Conservation (phyloP, 2,888 invertebrate genomes). For the Pammene fasciana region DNA sequence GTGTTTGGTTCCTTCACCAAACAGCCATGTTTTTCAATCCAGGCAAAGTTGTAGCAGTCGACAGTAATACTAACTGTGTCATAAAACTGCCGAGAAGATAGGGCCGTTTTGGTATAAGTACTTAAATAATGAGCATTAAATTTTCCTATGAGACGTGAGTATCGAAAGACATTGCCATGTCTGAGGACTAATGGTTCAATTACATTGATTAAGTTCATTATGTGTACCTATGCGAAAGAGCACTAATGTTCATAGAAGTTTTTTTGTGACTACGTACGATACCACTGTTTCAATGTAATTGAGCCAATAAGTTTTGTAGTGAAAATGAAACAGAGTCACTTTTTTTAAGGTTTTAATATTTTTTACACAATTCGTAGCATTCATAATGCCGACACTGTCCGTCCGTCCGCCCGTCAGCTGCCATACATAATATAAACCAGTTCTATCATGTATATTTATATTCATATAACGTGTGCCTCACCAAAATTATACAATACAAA, state of each 20-base stretch:
- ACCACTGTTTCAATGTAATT: background rate
- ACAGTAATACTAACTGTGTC: background rate
- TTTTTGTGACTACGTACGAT: too few species aligned
- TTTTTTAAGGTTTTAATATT: conserved; percentile 84
- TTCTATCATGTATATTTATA: conserved; percentile 59
- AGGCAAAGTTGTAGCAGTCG: too few species aligned
- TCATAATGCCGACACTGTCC: conserved; percentile 82
- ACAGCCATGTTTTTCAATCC: too few species aligned
- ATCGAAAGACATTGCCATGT: too few species aligned
- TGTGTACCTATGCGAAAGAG: too few species aligned
- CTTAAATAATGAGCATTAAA: background rate
- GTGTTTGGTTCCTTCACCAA: too few species aligned
- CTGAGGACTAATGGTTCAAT: background rate
- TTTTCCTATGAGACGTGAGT: too few species aligned
- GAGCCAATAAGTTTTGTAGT: background rate
- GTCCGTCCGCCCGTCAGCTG: conserved; percentile 71
- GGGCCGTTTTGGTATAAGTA: background rate
- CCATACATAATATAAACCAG: conserved; percentile 64
- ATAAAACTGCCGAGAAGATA: too few species aligned
- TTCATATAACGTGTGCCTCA: conserved; percentile 64
- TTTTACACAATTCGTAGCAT: conserved; percentile 85
- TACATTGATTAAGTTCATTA: background rate
- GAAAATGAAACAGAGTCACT: conserved; percentile 70
- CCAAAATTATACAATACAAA: conserved; percentile 77
- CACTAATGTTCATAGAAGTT: background rate